These are phyloP conservation scores for Amniataba percoides DNA, from an alignment of 2,797 vertebrate genomes.

Conservation along the genomic window DNA sequence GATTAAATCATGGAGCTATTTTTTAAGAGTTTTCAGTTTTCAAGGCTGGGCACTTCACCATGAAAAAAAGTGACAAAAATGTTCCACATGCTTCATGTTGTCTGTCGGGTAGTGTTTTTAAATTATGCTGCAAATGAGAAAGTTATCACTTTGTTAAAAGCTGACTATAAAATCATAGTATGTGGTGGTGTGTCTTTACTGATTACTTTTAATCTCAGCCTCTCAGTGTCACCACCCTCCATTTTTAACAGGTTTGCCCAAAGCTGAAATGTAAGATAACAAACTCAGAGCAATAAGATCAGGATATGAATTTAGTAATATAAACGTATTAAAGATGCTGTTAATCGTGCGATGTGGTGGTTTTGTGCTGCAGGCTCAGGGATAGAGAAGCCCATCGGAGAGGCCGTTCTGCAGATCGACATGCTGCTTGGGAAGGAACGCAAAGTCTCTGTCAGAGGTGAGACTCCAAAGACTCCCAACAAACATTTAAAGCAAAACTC, in stretches of 20 bases:
- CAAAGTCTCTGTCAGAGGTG: constrained; percentile 94
- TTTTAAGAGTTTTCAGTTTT: background rate
- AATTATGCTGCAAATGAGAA: background rate
- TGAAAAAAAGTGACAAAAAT: background rate
- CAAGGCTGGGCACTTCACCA: background rate
- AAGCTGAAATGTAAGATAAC: constrained; percentile 13
- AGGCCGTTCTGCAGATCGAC: constrained; percentile 94
- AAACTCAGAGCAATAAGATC: background rate
- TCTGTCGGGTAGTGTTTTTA: background rate
- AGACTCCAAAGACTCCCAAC: constrained; percentile 16
- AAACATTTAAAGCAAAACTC: background rate
- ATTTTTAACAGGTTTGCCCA: background rate
- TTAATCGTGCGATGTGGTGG: background rate
- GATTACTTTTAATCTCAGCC: background rate
- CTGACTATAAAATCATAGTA: background rate
- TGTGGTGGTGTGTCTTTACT: background rate
- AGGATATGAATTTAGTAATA: constrained; percentile 1
- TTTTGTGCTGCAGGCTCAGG: constrained; percentile 86
- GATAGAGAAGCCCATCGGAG: constrained; percentile 93
- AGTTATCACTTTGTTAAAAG: background rate
- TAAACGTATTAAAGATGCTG: background rate
- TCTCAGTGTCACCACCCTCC: background rate
- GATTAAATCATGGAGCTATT: background rate
- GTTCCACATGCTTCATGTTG: background rate
- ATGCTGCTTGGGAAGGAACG: constrained; percentile 90